Conservation (phyloP, 2,797 vertebrate genomes). For the Clarias fuscus region DNA sequence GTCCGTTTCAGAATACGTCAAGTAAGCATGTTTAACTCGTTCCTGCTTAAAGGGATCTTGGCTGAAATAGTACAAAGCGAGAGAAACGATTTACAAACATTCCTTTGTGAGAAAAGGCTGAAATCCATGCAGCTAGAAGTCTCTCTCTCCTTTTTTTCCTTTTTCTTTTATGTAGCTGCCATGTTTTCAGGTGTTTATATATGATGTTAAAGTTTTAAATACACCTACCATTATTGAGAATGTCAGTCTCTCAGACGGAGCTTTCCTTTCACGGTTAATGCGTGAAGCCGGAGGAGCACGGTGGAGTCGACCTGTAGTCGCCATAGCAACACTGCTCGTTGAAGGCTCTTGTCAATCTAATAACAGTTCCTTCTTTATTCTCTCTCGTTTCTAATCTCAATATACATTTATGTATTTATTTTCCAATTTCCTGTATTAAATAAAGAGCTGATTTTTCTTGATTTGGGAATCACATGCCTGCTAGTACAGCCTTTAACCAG, state of each 20-base stretch:
- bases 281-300: slow-evolving; percentile 64
- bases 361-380: neutral
- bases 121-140: neutral
- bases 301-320: slow-evolving; percentile 71
- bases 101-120: neutral
- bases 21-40: neutral
- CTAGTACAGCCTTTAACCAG: neutral
- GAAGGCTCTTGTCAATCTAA: neutral
- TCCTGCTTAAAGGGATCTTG: neutral
- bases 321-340: slow-evolving; percentile 67
- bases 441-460: neutral
- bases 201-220: neutral
- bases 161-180: neutral
- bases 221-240: neutral
- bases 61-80: neutral
- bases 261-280: neutral
- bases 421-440: neutral
- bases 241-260: neutral
- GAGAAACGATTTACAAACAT: neutral
- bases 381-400: neutral
- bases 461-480: neutral
- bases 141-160: neutral
- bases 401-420: neutral
- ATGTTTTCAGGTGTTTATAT: neutral
- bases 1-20: neutral